Conservation (phyloP, 2,888 invertebrate genomes). For the Ceratothoa steindachneri region DNA sequence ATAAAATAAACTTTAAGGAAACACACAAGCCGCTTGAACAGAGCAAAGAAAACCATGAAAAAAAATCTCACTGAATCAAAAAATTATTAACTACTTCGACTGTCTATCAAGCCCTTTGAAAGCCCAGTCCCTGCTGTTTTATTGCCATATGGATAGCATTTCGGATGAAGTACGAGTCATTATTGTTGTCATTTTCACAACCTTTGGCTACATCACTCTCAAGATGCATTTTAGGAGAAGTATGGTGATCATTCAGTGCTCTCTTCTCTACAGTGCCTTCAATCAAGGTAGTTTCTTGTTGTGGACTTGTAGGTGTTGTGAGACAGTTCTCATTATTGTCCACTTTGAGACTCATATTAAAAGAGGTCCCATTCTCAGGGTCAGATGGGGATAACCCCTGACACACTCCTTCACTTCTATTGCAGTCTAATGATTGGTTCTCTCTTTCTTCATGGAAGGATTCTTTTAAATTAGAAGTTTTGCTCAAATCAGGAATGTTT, state of each 20-base stretch:
- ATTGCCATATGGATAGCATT: conserved; percentile 45
- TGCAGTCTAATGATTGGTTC: background rate
- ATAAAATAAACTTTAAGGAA: background rate
- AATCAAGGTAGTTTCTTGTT: background rate
- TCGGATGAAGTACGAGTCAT: conserved; percentile 42
- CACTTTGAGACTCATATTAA: conserved; percentile 9
- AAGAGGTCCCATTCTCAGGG: background rate
- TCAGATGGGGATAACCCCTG: background rate
- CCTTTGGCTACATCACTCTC: conserved; percentile 17
- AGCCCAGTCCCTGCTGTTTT: conserved; percentile 44
- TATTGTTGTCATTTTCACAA: conserved; percentile 42
- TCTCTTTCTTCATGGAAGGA: background rate
- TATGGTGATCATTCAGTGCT: conserved; percentile 13
- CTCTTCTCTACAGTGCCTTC: conserved; percentile 3
- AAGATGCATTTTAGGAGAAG: conserved; percentile 7
- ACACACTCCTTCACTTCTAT: background rate
- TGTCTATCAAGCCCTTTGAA: conserved; percentile 42
- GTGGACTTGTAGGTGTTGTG: conserved; percentile 19
- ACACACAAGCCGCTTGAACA: background rate
- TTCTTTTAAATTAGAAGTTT: too few relatives aligned
- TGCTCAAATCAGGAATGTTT: background rate
- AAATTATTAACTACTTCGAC: background rate
- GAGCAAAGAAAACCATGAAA: background rate
- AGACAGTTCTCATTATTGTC: conserved; percentile 27
- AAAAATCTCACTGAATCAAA: background rate